Conservation (phyloP, 2,797 vertebrate genomes). For the Pampus argenteus region DNA sequence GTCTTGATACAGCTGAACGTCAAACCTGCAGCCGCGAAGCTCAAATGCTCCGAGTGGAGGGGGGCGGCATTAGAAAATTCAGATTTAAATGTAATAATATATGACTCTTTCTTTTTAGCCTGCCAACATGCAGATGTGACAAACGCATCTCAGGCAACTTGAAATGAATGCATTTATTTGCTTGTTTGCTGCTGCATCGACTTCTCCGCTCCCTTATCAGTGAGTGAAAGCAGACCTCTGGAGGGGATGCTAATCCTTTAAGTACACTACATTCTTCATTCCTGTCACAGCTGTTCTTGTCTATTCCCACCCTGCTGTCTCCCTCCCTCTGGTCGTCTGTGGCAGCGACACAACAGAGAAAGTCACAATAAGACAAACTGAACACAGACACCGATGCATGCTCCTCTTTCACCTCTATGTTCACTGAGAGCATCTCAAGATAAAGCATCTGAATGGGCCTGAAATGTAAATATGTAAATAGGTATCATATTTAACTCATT, state of each 20-base stretch:
- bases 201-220: slow-evolving; percentile 46
- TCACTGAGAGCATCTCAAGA: neutral
- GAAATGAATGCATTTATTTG: slow-evolving; percentile 60
- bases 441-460: neutral
- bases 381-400: neutral
- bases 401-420: slow-evolving; percentile 8
- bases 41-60: neutral
- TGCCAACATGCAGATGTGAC: neutral
- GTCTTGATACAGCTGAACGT: slow-evolving; percentile 3
- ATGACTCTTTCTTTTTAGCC: neutral
- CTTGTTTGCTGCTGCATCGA: slow-evolving; percentile 42
- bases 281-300: slow-evolving; percentile 85
- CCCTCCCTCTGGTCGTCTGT: slow-evolving; percentile 18
- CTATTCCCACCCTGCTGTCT: slow-evolving; percentile 76
- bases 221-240: slow-evolving; percentile 79
- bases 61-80: neutral
- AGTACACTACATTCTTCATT: slow-evolving; percentile 79
- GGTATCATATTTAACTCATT: neutral
- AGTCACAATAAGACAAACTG: slow-evolving; percentile 29
- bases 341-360: slow-evolving; percentile 12
- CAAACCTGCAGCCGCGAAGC: too few species aligned
- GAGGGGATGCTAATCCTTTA: slow-evolving; percentile 77
- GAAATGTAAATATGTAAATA: neutral
- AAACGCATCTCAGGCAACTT: slow-evolving; percentile 16
- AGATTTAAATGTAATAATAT: neutral